Conservation (phyloP, 2,888 invertebrate genomes). For the Miltochrista miniata region DNA sequence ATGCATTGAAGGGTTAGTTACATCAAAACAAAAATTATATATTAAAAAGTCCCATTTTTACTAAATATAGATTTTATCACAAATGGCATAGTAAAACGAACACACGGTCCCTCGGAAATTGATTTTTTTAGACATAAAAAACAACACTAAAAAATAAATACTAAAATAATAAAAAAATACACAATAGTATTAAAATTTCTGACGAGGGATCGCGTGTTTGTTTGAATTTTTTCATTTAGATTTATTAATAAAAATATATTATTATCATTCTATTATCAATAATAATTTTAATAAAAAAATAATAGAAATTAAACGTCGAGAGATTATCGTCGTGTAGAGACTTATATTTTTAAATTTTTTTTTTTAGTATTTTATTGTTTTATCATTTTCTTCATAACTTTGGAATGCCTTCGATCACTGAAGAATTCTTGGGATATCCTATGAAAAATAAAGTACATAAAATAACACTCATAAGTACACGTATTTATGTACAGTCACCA, state of each 20-base stretch:
- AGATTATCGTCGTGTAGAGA: constrained; percentile 72
- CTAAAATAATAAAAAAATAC: constrained; percentile 8
- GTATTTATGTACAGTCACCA: no score
- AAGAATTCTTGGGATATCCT: constrained; percentile 74
- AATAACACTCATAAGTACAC: no score
- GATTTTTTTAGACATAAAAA: constrained; percentile 12
- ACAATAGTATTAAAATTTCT: constrained; percentile 16
- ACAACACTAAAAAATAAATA: constrained; percentile 25
- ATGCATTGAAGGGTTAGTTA: not conserved
- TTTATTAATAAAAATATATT: constrained; percentile 35
- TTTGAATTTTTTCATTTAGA: constrained; percentile 4
- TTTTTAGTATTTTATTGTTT: not conserved
- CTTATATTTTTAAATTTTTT: constrained; percentile 36
- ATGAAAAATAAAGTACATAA: constrained; percentile 37
- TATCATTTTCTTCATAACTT: constrained; percentile 39
- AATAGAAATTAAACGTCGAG: constrained; percentile 54
- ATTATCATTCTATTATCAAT: constrained; percentile 30
- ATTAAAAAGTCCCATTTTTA: constrained; percentile 4
- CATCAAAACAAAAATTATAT: not conserved
- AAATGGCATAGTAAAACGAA: constrained; percentile 37
- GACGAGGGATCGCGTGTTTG: constrained; percentile 22
- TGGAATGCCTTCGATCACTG: constrained; percentile 79
- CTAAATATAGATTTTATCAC: constrained; percentile 30
- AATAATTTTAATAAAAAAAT: constrained; percentile 36
- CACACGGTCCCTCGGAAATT: constrained; percentile 24